Evolutionary conservation across 2,113 vertebrate genomes (phyloP).

Genomic region (Sigmodon hispidus): DNA sequence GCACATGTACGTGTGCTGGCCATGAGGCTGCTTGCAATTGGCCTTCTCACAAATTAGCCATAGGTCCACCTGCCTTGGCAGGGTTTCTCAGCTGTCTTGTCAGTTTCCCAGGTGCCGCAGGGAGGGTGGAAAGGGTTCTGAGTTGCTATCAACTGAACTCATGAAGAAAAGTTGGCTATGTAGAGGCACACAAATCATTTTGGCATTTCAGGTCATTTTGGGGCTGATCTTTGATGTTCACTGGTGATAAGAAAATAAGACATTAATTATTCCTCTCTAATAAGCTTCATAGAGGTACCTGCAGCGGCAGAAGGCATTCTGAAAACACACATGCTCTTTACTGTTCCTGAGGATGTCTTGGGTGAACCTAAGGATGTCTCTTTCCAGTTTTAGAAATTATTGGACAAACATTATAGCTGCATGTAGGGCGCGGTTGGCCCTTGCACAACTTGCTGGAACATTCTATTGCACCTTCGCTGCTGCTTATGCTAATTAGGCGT

Average conservation of each 20-base stretch:
- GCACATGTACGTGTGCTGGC: not conserved
- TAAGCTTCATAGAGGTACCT: slow-evolving; percentile 73
- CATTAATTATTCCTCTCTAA: slow-evolving; percentile 82
- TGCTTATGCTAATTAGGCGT: no score
- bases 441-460: no score
- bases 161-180: slow-evolving; percentile 81
- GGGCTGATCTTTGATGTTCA: slow-evolving; percentile 76
- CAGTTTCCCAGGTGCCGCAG: slow-evolving; percentile 72
- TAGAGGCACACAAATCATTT: slow-evolving; percentile 70
- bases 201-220: slow-evolving; percentile 70
- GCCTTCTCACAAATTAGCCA: slow-evolving; percentile 78
- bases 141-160: slow-evolving; percentile 82
- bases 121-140: slow-evolving; percentile 73
- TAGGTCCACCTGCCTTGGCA: slow-evolving; percentile 64
- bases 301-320: slow-evolving; percentile 75
- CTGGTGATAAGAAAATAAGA: slow-evolving; percentile 80
- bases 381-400: slow-evolving; percentile 71
- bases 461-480: no score
- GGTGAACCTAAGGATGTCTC: slow-evolving; percentile 68
- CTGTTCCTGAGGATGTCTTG: slow-evolving; percentile 68
- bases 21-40: slow-evolving; percentile 63
- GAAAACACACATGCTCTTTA: slow-evolving; percentile 61
- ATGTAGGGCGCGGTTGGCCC: no score
- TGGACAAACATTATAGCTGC: not conserved
- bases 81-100: slow-evolving; percentile 66